phyloP scores from a whole-genome alignment of 2,113 vertebrate species.

The Sakesphorus luctuosus region DNA sequence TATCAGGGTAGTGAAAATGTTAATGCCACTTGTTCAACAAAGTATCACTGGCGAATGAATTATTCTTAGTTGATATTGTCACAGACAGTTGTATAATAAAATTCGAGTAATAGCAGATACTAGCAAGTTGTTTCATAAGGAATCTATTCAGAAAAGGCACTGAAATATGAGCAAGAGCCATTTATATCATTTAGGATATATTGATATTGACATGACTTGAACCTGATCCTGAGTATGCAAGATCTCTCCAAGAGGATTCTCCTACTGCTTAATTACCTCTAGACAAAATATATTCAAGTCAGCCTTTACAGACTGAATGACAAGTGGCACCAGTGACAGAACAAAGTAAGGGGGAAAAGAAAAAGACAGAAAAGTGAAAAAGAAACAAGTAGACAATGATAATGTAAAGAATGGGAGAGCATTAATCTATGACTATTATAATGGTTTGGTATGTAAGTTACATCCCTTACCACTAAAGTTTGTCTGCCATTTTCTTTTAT shows the following conservation, averaged over 20 bases:
- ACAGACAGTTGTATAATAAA: neutral
- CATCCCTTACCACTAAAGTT: neutral
- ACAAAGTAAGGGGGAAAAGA: neutral
- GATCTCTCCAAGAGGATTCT: neutral
- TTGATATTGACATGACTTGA: neutral
- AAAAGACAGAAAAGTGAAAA: neutral
- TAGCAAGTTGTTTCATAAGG: neutral
- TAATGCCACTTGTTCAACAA: neutral
- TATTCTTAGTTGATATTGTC: neutral
- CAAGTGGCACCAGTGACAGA: neutral
- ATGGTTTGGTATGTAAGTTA: neutral
- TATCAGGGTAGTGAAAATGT: neutral
- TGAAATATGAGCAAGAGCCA: neutral
- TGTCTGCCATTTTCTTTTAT: neutral
- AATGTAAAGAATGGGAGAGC: neutral
- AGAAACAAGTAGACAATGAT: neutral
- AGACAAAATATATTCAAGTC: neutral
- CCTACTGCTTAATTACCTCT: neutral
- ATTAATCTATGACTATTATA: neutral
- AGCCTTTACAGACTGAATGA: neutral
- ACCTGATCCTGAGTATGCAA: neutral
- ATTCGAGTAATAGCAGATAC: neutral
- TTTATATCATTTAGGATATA: neutral
- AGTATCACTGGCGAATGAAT: neutral
- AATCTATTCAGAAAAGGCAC: neutral